Evolutionary conservation across 2,113 vertebrate species (phyloP).

Genomic region (Potamarius usumacintae): DNA sequence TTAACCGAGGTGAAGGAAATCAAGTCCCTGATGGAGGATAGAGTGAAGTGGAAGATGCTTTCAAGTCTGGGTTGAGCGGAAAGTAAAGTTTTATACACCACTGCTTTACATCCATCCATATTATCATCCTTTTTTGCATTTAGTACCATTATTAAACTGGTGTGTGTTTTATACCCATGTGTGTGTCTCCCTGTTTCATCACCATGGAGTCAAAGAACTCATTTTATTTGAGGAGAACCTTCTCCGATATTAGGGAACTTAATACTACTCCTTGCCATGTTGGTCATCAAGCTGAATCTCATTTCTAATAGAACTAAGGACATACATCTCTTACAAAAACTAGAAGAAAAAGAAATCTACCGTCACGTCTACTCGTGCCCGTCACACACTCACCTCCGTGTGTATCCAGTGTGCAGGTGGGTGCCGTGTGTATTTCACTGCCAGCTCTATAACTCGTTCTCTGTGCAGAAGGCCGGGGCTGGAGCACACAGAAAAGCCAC

Average conservation of each 20-base stretch:
- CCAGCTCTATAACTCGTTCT: slow-evolving; percentile 86
- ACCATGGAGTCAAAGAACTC: neutral
- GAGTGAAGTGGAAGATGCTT: too few species aligned
- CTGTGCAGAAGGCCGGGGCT: slow-evolving; percentile 81
- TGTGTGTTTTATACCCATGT: neutral
- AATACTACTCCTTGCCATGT: neutral
- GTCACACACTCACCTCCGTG: slow-evolving; percentile 71
- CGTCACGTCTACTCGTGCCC: neutral
- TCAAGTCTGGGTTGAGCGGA: too few species aligned
- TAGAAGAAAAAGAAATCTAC: neutral
- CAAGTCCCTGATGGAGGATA: too few species aligned
- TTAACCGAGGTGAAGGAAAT: too few species aligned
- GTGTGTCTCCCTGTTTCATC: neutral
- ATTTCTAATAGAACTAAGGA: neutral
- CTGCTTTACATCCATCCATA: too few species aligned
- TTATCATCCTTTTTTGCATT: too few species aligned
- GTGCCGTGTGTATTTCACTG: slow-evolving; percentile 84
- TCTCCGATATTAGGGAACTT: neutral
- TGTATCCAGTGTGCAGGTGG: slow-evolving; percentile 92
- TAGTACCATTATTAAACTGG: too few species aligned
- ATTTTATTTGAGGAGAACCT: neutral
- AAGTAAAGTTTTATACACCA: too few species aligned
- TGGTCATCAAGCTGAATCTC: neutral
- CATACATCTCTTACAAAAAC: neutral
- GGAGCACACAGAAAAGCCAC: slow-evolving; percentile 96